Evolutionary conservation across 2,113 vertebrate species (phyloP).

Genomic region (Mirounga angustirostris): DNA sequence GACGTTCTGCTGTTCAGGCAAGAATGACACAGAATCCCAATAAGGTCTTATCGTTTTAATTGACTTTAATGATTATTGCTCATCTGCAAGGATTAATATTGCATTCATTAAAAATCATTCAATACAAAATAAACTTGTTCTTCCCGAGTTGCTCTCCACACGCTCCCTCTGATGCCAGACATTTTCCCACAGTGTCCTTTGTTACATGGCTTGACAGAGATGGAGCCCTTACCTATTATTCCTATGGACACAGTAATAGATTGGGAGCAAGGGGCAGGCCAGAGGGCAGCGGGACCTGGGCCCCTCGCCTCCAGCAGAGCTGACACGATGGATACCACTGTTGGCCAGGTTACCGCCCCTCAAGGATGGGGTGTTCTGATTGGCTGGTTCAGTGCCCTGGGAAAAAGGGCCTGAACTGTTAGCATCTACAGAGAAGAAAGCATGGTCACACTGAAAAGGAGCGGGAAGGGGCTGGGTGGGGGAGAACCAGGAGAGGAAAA

Average conservation of each 20-base stretch:
- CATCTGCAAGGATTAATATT: constrained; percentile 92
- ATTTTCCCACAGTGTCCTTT: constrained; percentile 66
- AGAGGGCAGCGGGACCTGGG: constrained; percentile 44
- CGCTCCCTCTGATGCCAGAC: constrained; percentile 80
- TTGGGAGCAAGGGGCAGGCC: constrained; percentile 55
- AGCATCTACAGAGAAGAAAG: constrained; percentile 76
- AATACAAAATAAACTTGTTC: constrained; percentile 91
- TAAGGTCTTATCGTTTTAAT: constrained; percentile 87
- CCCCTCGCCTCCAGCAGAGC: constrained; percentile 58
- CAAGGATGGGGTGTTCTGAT: constrained; percentile 68
- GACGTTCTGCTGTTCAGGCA: constrained; percentile 26
- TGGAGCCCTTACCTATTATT: constrained; percentile 83
- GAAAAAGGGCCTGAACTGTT: constrained; percentile 58
- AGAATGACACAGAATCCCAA: constrained; percentile 72
- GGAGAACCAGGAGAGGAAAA: constrained; percentile 37
- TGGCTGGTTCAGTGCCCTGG: constrained; percentile 72
- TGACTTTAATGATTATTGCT: constrained; percentile 92
- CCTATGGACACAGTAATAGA: constrained; percentile 73
- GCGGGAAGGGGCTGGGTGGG: background rate
- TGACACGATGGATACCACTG: background rate
- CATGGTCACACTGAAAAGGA: constrained; percentile 64
- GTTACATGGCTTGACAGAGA: constrained; percentile 85
- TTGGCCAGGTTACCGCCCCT: constrained; percentile 67
- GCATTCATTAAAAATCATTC: constrained; percentile 92
- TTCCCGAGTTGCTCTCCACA: constrained; percentile 82